Conservation (phyloP, 2,888 invertebrate genomes). For the Cantharis rufa region DNA sequence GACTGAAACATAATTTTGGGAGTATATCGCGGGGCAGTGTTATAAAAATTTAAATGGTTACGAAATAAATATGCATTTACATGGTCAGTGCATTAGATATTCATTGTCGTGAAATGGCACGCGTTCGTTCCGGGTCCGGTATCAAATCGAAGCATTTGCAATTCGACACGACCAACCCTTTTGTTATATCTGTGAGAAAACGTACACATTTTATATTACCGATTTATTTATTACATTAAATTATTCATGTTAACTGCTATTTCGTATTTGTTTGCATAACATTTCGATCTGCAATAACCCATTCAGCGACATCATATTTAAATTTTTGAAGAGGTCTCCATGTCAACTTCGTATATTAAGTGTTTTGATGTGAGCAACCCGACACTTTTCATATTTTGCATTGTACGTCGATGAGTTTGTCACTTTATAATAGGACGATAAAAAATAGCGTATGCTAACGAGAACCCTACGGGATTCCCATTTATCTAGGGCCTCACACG, state of each 20-base stretch:
- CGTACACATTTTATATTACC: conserved; percentile 8
- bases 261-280: conserved; percentile 25
- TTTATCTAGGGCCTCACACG: conserved; percentile 12
- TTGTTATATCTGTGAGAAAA: conserved; percentile 26
- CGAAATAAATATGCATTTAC: conserved; percentile 16
- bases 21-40: neutral
- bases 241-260: conserved; percentile 8
- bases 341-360: conserved; percentile 27
- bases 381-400: conserved; percentile 33
- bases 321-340: conserved; percentile 33
- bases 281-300: conserved; percentile 7
- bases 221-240: conserved; percentile 3
- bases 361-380: conserved; percentile 39
- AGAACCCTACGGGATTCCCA: conserved; percentile 20
- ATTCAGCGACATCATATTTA: conserved; percentile 21
- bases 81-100: conserved; percentile 38
- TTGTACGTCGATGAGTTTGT: conserved; percentile 27
- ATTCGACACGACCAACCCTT: conserved; percentile 42
- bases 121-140: conserved; percentile 34
- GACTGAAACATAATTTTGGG: neutral
- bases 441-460: conserved; percentile 33
- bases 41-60: neutral
- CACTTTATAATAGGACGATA: conserved; percentile 26
- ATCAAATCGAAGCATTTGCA: conserved; percentile 36
- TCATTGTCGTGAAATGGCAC: conserved; percentile 38